Evolutionary conservation across 2,888 invertebrate genomes (phyloP).

Genomic region (Dynastes tityus): DNA sequence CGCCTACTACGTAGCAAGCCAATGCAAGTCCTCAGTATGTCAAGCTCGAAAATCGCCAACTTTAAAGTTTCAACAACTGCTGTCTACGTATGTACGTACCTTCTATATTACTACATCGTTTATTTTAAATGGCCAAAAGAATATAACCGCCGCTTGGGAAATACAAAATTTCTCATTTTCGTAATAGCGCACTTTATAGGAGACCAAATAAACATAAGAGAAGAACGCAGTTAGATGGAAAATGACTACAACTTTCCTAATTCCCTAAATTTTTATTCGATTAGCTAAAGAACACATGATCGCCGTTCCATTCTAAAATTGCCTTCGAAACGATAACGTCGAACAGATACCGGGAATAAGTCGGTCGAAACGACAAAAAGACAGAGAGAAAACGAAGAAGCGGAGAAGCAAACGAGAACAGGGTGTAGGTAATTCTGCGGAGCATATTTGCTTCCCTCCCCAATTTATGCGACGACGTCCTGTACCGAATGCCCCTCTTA

Average conservation of each 20-base stretch:
- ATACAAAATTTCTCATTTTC: not conserved
- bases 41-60: no score
- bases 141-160: not conserved
- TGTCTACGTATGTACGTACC: no score
- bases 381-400: slow-evolving; percentile 3
- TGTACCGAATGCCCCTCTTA: slow-evolving; percentile 57
- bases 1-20: no score
- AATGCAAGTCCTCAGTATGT: no score
- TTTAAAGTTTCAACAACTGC: no score
- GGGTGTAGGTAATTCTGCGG: slow-evolving; percentile 27
- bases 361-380: slow-evolving; percentile 17
- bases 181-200: not conserved
- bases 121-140: not conserved
- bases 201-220: slow-evolving; percentile 16
- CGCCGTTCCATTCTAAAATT: slow-evolving; percentile 32
- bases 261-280: slow-evolving; percentile 36
- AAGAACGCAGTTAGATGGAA: slow-evolving; percentile 4
- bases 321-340: slow-evolving; percentile 29
- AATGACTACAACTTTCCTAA: slow-evolving; percentile 35
- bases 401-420: slow-evolving; percentile 5
- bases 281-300: slow-evolving; percentile 37
- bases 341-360: slow-evolving; percentile 36
- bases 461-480: slow-evolving; percentile 55
- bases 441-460: slow-evolving; percentile 51
- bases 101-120: not conserved